Conservation (phyloP, 2,113 vertebrate species). For the Abramis brama region DNA sequence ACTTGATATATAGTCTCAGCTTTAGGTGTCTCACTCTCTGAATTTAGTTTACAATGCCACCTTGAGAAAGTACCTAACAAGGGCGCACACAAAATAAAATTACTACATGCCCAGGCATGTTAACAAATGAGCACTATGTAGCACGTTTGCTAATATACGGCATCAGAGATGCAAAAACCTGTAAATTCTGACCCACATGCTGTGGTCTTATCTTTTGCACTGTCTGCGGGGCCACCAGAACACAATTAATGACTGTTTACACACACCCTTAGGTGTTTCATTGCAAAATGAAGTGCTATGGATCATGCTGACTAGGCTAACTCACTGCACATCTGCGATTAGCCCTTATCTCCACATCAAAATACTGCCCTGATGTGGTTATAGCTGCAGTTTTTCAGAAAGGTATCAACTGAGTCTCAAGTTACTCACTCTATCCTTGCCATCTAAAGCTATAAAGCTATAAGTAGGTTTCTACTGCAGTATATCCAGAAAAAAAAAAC, state of each 20-base stretch:
- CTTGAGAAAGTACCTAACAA: conserved; percentile 4
- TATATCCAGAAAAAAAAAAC: background rate
- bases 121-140: background rate
- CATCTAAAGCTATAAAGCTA: conserved; percentile 5
- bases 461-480: conserved; percentile 3
- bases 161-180: background rate
- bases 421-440: conserved; percentile 26
- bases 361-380: conserved; percentile 18
- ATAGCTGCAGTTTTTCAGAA: conserved; percentile 22
- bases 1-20: background rate
- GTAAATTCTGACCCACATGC: background rate
- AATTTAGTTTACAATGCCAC: background rate
- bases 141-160: background rate
- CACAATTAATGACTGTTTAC: conserved; percentile 12
- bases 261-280: background rate
- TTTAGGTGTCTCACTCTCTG: conserved; percentile 4
- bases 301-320: conserved; percentile 10
- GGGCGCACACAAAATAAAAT: background rate
- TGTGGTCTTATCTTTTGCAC: background rate
- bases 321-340: conserved; percentile 17
- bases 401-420: conserved; percentile 19
- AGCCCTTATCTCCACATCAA: conserved; percentile 22
- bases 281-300: background rate
- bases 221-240: background rate
- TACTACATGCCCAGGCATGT: background rate